Conservation (phyloP, 2,797 vertebrate species). For the Knipowitschia caucasica region DNA sequence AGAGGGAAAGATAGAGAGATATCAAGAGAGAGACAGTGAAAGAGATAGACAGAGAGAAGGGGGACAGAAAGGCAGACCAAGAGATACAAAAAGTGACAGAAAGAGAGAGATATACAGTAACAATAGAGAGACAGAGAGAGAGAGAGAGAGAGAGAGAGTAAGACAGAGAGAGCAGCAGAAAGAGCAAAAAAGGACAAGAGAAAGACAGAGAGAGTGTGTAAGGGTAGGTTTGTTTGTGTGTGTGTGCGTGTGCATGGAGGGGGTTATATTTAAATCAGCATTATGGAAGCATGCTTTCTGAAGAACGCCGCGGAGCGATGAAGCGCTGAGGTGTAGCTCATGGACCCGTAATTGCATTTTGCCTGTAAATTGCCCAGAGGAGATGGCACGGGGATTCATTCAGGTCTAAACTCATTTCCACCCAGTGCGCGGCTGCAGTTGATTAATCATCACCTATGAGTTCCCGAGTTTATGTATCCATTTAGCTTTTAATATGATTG, state of each 20-base stretch:
- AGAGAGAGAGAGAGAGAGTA: no score
- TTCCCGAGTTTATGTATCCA: slow-evolving; percentile 76
- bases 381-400: slow-evolving; percentile 72
- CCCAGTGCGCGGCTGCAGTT: slow-evolving; percentile 69
- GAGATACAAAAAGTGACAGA: no score
- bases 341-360: slow-evolving; percentile 78
- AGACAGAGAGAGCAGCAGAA: no score
- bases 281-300: slow-evolving; percentile 36
- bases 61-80: no score
- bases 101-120: no score
- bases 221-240: background rate
- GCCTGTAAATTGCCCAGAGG: slow-evolving; percentile 75
- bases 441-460: slow-evolving; percentile 79
- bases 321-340: slow-evolving; percentile 72
- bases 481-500: slow-evolving; percentile 75
- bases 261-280: slow-evolving; percentile 27
- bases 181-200: no score
- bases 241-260: background rate
- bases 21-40: no score
- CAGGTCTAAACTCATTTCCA: slow-evolving; percentile 75
- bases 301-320: slow-evolving; percentile 57
- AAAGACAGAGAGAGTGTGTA: no score
- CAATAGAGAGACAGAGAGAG: no score
- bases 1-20: no score
- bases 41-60: no score